Base-by-base conservation (phyloP, 2,888 invertebrate species). In the Gandaritis pyraliata region DNA sequence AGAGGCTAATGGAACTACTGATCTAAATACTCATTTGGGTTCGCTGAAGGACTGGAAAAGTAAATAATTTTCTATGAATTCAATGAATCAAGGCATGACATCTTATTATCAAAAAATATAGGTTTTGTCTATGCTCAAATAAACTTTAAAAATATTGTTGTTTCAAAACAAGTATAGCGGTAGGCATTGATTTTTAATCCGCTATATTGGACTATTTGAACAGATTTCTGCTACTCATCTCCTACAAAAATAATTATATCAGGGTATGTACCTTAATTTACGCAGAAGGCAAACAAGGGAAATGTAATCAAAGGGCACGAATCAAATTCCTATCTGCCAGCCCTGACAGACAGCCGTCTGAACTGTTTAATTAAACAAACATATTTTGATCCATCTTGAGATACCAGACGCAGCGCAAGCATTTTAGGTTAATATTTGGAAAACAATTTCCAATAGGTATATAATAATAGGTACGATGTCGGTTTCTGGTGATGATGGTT, bases 271-370 rank as follows among this genome's bases (percentile, higher is more conserved):
- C 63, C 50, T 52, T 61, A 75, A 73, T 72, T 71, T 50, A 50
- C 58, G 43, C 47, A 68, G 72, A 74, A 75, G 67, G 71, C 65
- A 69, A 73, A 58, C 68, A 77, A 77, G 76, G 79, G 79, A 85
- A 86, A 83, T 83, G 80, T 85, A 86, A 86, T 85, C 82, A 86
- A 82, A 83, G 78, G 81, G 81, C 73, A 75, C 74, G 72, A 64
- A 74, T 75, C 70, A 74, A 72, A 75, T 73, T 72, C 79, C 78
- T 75, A 74, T 77, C 80, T 80, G 79, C 73, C 82, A 76, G 68
- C 71, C 72, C 68, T 85, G 85, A 86, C 82, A 82, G 87, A 84
- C 86, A 76, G 75, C 76, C 76, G 73, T 76, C 76, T 72, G 75
- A 77, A 72, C 73, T 76, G 76, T 85, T 86, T 85, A 86, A 86